Evolutionary conservation across 1,140 invertebrate genomes (phyloP).

Genomic region (Dendrolimus kikuchii): DNA sequence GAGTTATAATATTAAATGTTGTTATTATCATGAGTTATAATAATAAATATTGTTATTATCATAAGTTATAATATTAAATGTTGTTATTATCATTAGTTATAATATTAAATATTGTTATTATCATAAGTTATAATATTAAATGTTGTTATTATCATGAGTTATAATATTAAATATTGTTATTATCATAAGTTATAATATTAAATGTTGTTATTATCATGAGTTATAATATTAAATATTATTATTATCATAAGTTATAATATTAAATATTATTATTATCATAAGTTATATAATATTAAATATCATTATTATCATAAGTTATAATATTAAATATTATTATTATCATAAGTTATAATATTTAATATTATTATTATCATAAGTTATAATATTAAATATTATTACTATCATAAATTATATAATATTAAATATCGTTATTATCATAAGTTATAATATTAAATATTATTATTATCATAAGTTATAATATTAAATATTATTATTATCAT

Average conservation of each 20-base stretch:
- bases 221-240: conserved; percentile 13
- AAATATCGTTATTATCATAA: conserved; percentile 9
- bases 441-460: conserved; percentile 13
- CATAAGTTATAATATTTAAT: conserved; percentile 7
- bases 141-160: neutral
- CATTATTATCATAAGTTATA: no score
- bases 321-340: conserved; percentile 11
- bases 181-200: conserved; percentile 3
- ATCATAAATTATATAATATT: no score
- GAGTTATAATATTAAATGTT: conserved; percentile 12
- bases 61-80: conserved; percentile 13
- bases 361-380: neutral
- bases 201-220: conserved; percentile 3
- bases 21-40: no score
- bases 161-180: conserved; percentile 13
- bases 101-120: conserved; percentile 13
- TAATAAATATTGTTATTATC: conserved; percentile 12
- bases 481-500: conserved; percentile 10
- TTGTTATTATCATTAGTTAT: no score
- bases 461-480: no score
- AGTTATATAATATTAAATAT: conserved; percentile 15
- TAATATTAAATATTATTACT: conserved; percentile 12
- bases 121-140: conserved; percentile 12
- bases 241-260: no score
- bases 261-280: conserved; percentile 10